Evolutionary conservation across 2,888 invertebrate species (phyloP).

Genomic region (Teleiodes luculella): DNA sequence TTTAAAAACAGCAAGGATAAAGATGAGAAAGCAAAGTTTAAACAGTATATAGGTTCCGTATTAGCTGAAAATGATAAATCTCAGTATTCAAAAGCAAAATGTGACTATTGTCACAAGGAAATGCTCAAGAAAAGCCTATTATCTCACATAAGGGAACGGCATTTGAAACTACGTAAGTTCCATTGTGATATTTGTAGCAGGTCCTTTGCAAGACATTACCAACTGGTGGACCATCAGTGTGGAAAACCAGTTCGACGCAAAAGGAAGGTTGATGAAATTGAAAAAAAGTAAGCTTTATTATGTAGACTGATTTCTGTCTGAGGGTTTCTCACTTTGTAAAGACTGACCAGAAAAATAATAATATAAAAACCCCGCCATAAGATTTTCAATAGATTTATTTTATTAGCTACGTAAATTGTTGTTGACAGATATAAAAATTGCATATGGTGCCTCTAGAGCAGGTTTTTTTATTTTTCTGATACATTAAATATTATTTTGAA

Average conservation of each 20-base stretch:
- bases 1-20: not conserved
- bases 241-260: constrained; percentile 29
- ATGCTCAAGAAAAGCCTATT: constrained; percentile 62
- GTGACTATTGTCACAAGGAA: constrained; percentile 61
- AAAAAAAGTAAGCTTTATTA: not conserved
- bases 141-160: constrained; percentile 53
- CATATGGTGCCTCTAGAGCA: too few relatives aligned
- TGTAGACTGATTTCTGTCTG: not conserved
- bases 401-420: too few relatives aligned
- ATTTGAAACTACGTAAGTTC: constrained; percentile 49
- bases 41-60: constrained; percentile 33
- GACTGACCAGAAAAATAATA: too few relatives aligned
- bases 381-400: too few relatives aligned
- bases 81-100: constrained; percentile 50
- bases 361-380: too few relatives aligned
- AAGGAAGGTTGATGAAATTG: constrained; percentile 14
- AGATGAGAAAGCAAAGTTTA: constrained; percentile 23
- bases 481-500: too few relatives aligned
- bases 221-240: constrained; percentile 47
- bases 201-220: constrained; percentile 48
- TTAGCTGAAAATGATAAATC: constrained; percentile 40
- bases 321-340: too few relatives aligned
- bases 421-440: too few relatives aligned
- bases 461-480: too few relatives aligned
- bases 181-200: constrained; percentile 41